Evolutionary conservation across 2,888 invertebrate genomes (phyloP), one percentile per base, ranked within the genome.

Genomic region (Ptycholaimellus sp.): DNA sequence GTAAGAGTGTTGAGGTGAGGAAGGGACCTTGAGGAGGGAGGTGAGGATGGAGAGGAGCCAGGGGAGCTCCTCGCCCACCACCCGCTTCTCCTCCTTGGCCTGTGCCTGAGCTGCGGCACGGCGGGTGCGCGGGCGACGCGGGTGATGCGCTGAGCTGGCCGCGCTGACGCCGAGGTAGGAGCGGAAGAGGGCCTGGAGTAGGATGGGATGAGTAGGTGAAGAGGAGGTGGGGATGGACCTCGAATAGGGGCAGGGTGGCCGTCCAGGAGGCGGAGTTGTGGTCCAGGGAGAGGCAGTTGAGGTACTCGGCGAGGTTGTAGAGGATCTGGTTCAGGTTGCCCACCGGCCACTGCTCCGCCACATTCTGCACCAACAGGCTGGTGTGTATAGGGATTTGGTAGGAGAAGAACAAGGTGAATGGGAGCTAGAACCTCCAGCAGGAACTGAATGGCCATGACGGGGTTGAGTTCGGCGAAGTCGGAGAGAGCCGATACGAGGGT

Each of bases 381-480:
- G 32, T 33, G 44, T 38, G 31, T 18, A 18, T 16, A 6, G 7
- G 18, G 6, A 18, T 16, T n/a, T n/a, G n/a, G n/a, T n/a, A n/a
- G 2, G 40, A 11, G n/a, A 23, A 38, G 16, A 28, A 38, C 22
- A 17, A 20, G n/a, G 20, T 1, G 20, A 3, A 29, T 16, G 14
- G 19, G 13, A 14, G 30, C 33, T 29, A 39, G 49, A 60, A 73
- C 74, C 66, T 87, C 83, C 14, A 85, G 70, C 21, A 93, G 68
- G 46, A 81, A 67, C 56, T 85, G 85, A 42, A 96, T 66, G 11
- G 93, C 87, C 7, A 83, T 80, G 40, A 85, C 77, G 2, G 85
- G 83, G 57, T 81, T 87, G 39, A 96, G 61, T 60, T 96, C 93
- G 54, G 76, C 77, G 64, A 96, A 96, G 62, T 96, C 96, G 18